Percentiles rank a stretch among this genome's conserved stretches.
Conservation (phyloP, 2,797 vertebrate genomes). For the Natrix natrix region DNA sequence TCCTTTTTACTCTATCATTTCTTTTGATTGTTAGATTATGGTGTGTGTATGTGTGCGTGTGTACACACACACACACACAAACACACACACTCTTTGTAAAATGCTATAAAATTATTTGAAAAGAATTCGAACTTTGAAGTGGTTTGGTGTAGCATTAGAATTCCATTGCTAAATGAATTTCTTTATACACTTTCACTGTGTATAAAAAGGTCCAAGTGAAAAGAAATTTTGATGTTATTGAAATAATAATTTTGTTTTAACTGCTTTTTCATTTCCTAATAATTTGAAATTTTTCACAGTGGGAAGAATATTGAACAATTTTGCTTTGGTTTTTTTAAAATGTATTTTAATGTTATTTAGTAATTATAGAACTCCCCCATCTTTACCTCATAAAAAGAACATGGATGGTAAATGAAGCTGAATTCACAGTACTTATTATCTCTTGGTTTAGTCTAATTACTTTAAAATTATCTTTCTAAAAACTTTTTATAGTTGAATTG, state of each 20-base stretch:
- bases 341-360: conserved; percentile 6
- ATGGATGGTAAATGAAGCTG: conserved; percentile 57
- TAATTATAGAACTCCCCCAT: conserved; percentile 10
- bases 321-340: conserved; percentile 43
- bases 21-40: neutral
- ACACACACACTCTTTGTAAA: neutral
- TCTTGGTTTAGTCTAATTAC: conserved; percentile 57
- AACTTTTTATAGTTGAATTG: conserved; percentile 56
- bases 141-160: neutral
- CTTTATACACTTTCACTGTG: conserved; percentile 11
- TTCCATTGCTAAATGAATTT: conserved; percentile 1
- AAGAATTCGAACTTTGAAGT: neutral
- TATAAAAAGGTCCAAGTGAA: neutral
- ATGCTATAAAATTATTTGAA: neutral
- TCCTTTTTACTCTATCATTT: neutral
- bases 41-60: no score
- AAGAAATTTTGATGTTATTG: neutral
- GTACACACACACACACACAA: no score
- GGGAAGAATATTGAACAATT: conserved; percentile 46
- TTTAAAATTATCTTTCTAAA: conserved; percentile 66
- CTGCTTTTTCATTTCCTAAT: neutral
- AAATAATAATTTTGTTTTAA: neutral
- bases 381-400: conserved; percentile 3
- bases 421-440: conserved; percentile 65
- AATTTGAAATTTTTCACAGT: conserved; percentile 14